phyloP scores from a whole-genome alignment of 2,888 invertebrate genomes.

The Homarus gammarus region DNA sequence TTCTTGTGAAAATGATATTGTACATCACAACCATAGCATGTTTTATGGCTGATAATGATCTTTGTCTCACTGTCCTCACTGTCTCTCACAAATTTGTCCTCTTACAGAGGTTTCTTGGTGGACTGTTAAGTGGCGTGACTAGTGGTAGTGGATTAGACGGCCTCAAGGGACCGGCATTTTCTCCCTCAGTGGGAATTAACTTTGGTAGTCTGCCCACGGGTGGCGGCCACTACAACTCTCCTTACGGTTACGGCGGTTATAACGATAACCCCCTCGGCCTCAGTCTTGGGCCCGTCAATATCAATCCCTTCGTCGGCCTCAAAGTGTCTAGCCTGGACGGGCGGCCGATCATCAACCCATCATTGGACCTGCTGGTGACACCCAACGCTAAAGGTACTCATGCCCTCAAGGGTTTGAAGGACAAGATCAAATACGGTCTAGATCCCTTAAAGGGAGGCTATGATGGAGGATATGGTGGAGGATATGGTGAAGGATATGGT shows the following conservation, averaged over 20 bases:
- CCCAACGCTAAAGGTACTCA: conserved; percentile 69
- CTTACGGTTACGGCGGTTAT: conserved; percentile 16
- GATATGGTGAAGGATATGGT: background rate
- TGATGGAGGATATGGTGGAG: background rate
- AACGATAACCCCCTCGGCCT: conserved; percentile 66
- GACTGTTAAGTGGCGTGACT: conserved; percentile 44
- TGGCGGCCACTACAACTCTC: conserved; percentile 28
- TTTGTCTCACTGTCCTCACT: background rate
- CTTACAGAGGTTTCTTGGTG: conserved; percentile 64
- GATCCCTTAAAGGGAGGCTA: conserved; percentile 8
- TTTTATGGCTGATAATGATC: background rate
- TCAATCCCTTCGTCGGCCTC: conserved; percentile 72
- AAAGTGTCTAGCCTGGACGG: conserved; percentile 64
- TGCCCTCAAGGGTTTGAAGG: conserved; percentile 39
- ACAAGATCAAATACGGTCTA: background rate
- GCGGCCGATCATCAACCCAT: conserved; percentile 58
- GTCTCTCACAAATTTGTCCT: background rate
- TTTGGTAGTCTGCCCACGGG: conserved; percentile 69
- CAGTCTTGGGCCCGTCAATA: conserved; percentile 65
- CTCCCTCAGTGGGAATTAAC: conserved; percentile 66
- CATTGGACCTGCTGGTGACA: conserved; percentile 68
- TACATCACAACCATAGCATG: background rate
- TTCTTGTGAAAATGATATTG: background rate
- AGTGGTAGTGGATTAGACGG: conserved; percentile 66
- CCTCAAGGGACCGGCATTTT: conserved; percentile 17